Evolutionary conservation across 2,113 vertebrate genomes (phyloP), one percentile per base, ranked within the genome.

Genomic region (Cygnus buccinator): DNA sequence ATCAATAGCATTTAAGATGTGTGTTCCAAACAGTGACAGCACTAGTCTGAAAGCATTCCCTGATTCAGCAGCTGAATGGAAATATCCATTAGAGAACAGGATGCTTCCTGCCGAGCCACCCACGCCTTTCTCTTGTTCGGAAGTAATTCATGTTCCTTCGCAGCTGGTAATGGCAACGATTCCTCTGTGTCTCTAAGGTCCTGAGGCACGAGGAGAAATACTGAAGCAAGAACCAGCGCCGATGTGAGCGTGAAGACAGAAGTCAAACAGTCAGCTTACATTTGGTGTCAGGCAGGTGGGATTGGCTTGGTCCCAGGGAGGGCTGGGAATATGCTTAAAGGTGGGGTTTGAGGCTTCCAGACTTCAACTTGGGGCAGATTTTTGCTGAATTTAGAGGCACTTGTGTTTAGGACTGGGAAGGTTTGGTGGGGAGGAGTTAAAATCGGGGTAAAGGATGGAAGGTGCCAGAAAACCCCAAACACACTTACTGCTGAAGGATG

Each of bases 41-140:
- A 46, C 28, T 87, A 50, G 92, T 94, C 79, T 94, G 92, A 74
- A 89, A 90, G 85, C 31, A 84, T 93, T 94, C 79, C 93, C 90
- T 95, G 92, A 95, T 92, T 97, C 92, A 96, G 92, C 95, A 97
- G 74, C 80, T 83, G 77, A 94, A 28, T 95, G 87, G 90, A 97
- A 94, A 95, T 68, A 83, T 66, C 94, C 70, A 43, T 80, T 77
- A 93, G 78, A 54, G 90, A 94, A 93, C 89, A 94, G 63, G 90
- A 94, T 94, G 88, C 91, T 95, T 94, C 78, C 72, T 43, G 61
- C 88, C 79, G 75, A 83, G 94, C 94, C 82, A 28, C 93, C 93
- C 41, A 84, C 77, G 16, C 84, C 84, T 92, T 71, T 93, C 75
- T 95, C 66, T 84, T 50, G 54, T 80, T 81, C 11, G 9, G 88